A percentile compares a stretch with the other conserved stretches of the same genome.
phyloP scores from a whole-genome alignment of 2,888 invertebrate genomes.

The Doris montereyensis region DNA sequence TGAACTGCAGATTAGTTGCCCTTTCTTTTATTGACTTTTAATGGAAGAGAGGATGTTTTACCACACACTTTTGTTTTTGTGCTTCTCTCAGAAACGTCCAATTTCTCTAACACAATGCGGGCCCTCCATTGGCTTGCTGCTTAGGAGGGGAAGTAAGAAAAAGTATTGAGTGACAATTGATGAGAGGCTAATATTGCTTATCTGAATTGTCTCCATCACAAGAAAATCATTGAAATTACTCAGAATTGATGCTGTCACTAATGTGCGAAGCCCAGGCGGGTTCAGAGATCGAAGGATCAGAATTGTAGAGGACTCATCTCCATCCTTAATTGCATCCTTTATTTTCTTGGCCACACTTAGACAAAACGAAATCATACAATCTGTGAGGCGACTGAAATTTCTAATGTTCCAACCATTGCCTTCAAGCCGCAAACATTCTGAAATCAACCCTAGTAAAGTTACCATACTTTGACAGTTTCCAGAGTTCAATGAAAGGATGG shows the following conservation, averaged over 20 bases:
- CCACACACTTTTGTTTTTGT: too few relatives aligned
- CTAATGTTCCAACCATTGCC: conserved; percentile 3
- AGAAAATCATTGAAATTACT: conserved; percentile 55
- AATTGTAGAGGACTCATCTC: conserved; percentile 18
- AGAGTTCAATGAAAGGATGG: too few relatives aligned
- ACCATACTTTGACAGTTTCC: too few relatives aligned
- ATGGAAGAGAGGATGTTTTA: background rate
- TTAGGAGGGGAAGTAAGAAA: conserved; percentile 18
- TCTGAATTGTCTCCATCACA: conserved; percentile 41
- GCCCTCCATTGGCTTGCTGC: background rate
- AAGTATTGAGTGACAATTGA: conserved; percentile 28
- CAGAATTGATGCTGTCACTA: conserved; percentile 51
- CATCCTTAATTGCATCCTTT: background rate
- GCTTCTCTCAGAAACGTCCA: too few relatives aligned
- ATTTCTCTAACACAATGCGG: too few relatives aligned
- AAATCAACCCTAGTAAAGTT: conserved; percentile 17
- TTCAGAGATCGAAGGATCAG: conserved; percentile 45
- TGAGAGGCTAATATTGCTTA: background rate
- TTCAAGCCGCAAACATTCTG: conserved; percentile 18
- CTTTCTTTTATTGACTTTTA: conserved; percentile 50
- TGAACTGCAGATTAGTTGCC: conserved; percentile 63
- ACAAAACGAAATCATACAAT: conserved; percentile 4
- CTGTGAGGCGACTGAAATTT: conserved; percentile 4
- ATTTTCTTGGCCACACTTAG: conserved; percentile 9
- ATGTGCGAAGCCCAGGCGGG: conserved; percentile 53